Conservation (phyloP, 1,140 invertebrate species). For the Drosophila tristis region DNA sequence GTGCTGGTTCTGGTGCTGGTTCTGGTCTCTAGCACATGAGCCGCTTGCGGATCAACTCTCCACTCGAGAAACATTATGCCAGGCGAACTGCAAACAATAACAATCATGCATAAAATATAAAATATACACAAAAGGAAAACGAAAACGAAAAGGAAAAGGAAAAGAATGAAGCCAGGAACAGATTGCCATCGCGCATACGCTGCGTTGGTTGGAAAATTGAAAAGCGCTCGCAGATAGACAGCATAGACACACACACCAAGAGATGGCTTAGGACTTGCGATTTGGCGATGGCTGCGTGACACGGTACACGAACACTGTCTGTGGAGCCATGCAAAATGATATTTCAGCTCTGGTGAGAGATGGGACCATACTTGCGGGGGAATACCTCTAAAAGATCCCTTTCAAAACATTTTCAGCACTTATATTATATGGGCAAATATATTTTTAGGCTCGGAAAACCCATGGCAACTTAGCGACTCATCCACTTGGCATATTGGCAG, state of each 20-base stretch:
- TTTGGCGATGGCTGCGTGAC: slow-evolving; percentile 19
- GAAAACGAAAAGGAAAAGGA: slow-evolving; percentile 8
- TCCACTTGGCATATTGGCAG: no score
- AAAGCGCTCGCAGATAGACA: slow-evolving; percentile 45
- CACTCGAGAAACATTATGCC: slow-evolving; percentile 46
- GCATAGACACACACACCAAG: slow-evolving; percentile 13
- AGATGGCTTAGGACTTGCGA: not conserved
- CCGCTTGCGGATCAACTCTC: slow-evolving; percentile 64
- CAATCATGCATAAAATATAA: slow-evolving; percentile 73
- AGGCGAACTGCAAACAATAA: slow-evolving; percentile 74
- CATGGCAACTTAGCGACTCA: no score
- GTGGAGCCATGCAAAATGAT: no score
- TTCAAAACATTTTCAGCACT: no score
- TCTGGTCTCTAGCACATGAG: slow-evolving; percentile 55
- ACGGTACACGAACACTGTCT: not conserved
- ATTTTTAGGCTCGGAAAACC: no score
- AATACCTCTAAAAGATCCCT: no score
- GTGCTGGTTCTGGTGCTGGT: slow-evolving; percentile 12
- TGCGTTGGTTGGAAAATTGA: slow-evolving; percentile 56
- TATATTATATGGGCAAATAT: no score
- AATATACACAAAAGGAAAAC: slow-evolving; percentile 28
- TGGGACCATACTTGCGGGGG: no score
- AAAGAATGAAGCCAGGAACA: slow-evolving; percentile 6
- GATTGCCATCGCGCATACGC: slow-evolving; percentile 77
- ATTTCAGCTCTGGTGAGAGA: no score